Conservation (phyloP, 2,888 invertebrate species). For the Julus scandinavius region DNA sequence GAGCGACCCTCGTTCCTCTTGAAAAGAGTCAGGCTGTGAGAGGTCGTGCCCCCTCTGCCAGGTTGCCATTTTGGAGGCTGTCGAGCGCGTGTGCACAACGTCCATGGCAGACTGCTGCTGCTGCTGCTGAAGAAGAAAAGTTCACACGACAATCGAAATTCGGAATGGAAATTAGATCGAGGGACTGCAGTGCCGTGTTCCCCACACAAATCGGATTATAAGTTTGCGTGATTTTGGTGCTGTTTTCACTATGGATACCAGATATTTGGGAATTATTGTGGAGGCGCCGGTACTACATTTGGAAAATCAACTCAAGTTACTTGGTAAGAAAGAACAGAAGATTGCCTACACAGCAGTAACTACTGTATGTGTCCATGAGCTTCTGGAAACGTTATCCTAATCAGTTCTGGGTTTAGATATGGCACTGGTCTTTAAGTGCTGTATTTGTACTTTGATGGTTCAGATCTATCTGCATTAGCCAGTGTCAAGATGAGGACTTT, state of each 20-base stretch:
- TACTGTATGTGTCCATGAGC: no score
- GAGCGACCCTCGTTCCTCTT: not conserved
- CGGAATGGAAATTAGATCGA: not conserved
- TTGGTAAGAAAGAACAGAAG: not conserved
- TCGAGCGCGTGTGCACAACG: not conserved
- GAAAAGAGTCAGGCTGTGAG: constrained; percentile 10
- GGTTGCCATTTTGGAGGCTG: constrained; percentile 31
- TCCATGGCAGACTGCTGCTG: not conserved
- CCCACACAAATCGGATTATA: not conserved
- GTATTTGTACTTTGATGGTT: no score
- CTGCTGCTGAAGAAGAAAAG: not conserved
- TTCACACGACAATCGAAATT: not conserved
- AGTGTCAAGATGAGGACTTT: no score
- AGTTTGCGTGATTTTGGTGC: not conserved
- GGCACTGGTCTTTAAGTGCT: no score
- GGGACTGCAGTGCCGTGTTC: not conserved
- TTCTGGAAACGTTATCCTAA: no score
- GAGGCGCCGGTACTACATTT: not conserved
- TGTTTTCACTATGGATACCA: not conserved
- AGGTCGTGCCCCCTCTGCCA: constrained; percentile 17
- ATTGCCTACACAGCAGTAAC: no score
- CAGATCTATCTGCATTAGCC: no score
- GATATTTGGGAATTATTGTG: constrained; percentile 25
- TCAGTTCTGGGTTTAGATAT: no score
- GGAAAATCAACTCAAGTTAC: constrained; percentile 14